A percentile compares a stretch with the other conserved stretches of the same genome.
phyloP scores from a whole-genome alignment of 2,797 vertebrate species.

The Pristis pectinata region DNA sequence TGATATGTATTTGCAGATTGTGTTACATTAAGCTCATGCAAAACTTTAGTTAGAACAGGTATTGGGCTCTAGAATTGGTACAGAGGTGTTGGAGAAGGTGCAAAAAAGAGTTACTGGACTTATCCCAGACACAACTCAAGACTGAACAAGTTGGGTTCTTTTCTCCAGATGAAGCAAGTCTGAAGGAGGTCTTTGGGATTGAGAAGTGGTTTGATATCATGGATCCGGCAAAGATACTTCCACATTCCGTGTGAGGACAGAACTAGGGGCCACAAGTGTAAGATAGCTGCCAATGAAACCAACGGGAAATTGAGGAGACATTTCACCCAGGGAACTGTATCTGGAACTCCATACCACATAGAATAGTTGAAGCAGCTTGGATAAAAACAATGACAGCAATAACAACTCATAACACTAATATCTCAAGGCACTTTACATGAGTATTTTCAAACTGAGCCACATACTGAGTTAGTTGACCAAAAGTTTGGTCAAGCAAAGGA shows the following conservation, averaged over 20 bases:
- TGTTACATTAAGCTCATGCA: background rate
- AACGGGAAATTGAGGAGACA: too few relatives aligned
- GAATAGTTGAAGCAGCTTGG: too few relatives aligned
- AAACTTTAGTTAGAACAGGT: background rate
- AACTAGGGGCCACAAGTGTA: background rate
- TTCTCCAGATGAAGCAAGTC: background rate
- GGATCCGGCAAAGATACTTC: background rate
- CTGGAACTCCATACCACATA: too few relatives aligned
- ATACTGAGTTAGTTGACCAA: background rate
- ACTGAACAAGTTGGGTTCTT: background rate
- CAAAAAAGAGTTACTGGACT: background rate
- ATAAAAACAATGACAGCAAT: too few relatives aligned
- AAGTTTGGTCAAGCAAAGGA: too few relatives aligned
- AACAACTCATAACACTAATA: too few relatives aligned
- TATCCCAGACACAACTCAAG: background rate
- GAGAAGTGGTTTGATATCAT: background rate
- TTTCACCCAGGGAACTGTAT: too few relatives aligned
- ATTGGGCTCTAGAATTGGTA: background rate
- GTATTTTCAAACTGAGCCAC: background rate
- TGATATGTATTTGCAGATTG: background rate
- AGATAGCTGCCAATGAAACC: background rate
- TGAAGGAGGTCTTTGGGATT: background rate
- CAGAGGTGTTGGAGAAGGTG: background rate
- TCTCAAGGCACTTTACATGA: too few relatives aligned
- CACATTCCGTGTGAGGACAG: background rate